Evolutionary conservation across 2,888 invertebrate species (phyloP), one percentile per base, ranked within the genome.

Genomic region (Melanostoma scalare): DNA sequence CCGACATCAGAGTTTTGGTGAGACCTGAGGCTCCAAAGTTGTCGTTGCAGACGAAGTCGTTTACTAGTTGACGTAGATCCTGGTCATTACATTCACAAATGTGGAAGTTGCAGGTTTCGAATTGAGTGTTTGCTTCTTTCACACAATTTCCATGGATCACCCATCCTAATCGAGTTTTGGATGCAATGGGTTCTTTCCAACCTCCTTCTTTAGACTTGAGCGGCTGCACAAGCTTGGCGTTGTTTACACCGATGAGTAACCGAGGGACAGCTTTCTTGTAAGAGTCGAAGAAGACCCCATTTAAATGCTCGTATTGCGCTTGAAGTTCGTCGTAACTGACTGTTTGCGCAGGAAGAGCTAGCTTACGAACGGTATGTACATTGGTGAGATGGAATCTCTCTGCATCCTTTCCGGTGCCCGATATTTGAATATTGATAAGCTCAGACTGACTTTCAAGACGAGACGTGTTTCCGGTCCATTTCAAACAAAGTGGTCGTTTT

Each of bases 41-140:
- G 20, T 20, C 20, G 20, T 20, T 20, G 20, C 20, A 20, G 20
- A 20, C 20, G 20, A 20, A 20, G 1, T 20, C 1, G 20, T 20
- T 20, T 20, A 20, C 20, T 20, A 20, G 20, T 20, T 20, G 20
- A 20, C 20, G 20, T 20, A 20, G 20, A 20, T 20, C 20, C 20
- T 20, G 10, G 53, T n/a, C 3, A 20, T 84, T 53, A 30, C 82
- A 80, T 33, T 85, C 72, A 9, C 81, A 85, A 6, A 72, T 61
- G 38, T 86, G 86, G n/a, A 9, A 65, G 30, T 40, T 68, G 35
- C 33, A 10, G 35, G 20, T 20, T 50, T 71, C 10, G 30, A 50
- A 10, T 40, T 42, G 53, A 33, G 20, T 20, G 20, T 3, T 20
- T 1, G 20, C 20, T 20, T 20, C 48, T 20, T n/a, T 67, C 20